Evolutionary conservation across 2,888 invertebrate genomes (phyloP), one percentile per base, ranked within the genome.

Genomic region (Pilophorus perplexus): DNA sequence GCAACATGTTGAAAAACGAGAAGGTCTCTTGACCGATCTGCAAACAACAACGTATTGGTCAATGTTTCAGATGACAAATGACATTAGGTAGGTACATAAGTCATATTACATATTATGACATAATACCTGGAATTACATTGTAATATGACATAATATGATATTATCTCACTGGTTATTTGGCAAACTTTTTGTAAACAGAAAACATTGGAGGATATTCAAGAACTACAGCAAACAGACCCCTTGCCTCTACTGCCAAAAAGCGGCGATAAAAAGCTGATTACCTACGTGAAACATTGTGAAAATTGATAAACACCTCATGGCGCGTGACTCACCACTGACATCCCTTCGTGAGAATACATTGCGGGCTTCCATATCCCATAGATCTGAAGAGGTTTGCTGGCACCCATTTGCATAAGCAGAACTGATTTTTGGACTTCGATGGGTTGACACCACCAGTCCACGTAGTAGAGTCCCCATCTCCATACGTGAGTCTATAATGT

Each of bases 21-120:
- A 59, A 42, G 16, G 59, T 42, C 42, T 59, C 59, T 16, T 59
- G 59, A 25, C 42, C 40, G 4, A 59, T 59, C 59, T 59, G 59
- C 20, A 38, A 57, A 2, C 2, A 27, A 52, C 8, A 48, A 48
- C n/a, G n/a, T n/a, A n/a, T n/a, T n/a, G n/a, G n/a, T n/a, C n/a
- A n/a, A n/a, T n/a, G n/a, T n/a, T n/a, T n/a, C n/a, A n/a, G n/a
- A n/a, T n/a, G n/a, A n/a, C n/a, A n/a, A n/a, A n/a, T n/a, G n/a
- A n/a, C n/a, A n/a, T n/a, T n/a, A n/a, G n/a, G n/a, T n/a, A n/a
- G n/a, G n/a, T n/a, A n/a, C n/a, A n/a, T n/a, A n/a, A n/a, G n/a
- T n/a, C n/a, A n/a, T n/a, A n/a, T n/a, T n/a, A n/a, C n/a, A n/a
- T n/a, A n/a, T n/a, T n/a, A n/a, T n/a, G n/a, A n/a, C n/a, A n/a